These are phyloP conservation scores for Montifringilla adamsi DNA, from an alignment of 2,113 vertebrate genomes.

Conservation along the genomic window DNA sequence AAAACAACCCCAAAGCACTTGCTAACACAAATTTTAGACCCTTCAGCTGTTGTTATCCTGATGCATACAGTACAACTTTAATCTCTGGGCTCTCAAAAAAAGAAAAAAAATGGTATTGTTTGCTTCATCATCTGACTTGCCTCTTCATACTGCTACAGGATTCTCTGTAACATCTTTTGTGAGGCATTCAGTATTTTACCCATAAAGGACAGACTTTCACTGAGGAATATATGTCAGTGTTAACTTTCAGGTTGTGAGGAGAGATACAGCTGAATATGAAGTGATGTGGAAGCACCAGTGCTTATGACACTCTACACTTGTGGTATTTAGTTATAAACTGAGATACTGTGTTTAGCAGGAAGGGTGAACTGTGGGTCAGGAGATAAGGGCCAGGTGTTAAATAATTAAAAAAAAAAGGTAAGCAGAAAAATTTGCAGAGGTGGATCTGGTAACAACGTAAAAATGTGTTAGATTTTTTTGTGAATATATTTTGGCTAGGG, in stretches of 20 bases:
- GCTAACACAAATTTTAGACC: not conserved
- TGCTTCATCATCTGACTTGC: not conserved
- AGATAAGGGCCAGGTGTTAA: not conserved
- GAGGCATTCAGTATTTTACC: not conserved
- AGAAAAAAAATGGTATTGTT: not conserved
- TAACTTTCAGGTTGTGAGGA: not conserved
- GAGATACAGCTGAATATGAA: not conserved
- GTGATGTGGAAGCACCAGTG: not conserved
- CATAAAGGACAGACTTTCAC: not conserved
- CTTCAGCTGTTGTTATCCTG: not conserved
- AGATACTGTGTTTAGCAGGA: not conserved
- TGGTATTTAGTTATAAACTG: not conserved
- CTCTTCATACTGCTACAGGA: not conserved
- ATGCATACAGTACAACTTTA: not conserved
- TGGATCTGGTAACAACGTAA: not conserved
- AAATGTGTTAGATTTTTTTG: not conserved
- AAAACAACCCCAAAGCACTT: not conserved
- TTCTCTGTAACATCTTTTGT: not conserved
- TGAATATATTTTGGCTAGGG: not conserved
- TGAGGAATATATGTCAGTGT: rapidly evolving
- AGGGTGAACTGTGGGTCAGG: not conserved
- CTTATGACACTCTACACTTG: not conserved
- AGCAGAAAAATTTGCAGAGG: not conserved
- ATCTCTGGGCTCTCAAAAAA: not conserved
- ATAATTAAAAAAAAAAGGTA: not conserved